Conservation (phyloP, 2,888 invertebrate genomes). For the Anorthoa munda region DNA sequence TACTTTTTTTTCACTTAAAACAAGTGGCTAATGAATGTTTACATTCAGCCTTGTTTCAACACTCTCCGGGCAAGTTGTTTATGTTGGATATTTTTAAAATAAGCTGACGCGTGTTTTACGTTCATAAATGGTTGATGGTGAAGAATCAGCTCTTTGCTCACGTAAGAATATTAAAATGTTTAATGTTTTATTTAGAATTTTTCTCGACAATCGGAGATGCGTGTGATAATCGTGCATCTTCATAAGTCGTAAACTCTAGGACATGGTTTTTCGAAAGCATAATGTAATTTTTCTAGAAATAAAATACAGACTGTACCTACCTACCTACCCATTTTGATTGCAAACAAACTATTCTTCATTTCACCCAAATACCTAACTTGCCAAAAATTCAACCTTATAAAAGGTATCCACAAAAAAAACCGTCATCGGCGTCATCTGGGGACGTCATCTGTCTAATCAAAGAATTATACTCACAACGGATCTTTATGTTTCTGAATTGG, state of each 20-base stretch:
- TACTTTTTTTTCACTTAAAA: slow-evolving; percentile 61
- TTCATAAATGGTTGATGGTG: slow-evolving; percentile 49
- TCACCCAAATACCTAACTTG: neutral
- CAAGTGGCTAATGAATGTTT: slow-evolving; percentile 66
- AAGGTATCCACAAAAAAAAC: neutral
- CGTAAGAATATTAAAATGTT: slow-evolving; percentile 1
- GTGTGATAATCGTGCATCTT: neutral
- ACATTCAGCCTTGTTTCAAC: slow-evolving; percentile 73
- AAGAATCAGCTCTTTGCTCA: slow-evolving; percentile 26
- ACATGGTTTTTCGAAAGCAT: neutral
- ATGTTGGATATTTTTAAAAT: slow-evolving; percentile 76
- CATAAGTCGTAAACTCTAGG: neutral
- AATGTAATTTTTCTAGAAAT: neutral
- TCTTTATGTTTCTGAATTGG: too few relatives aligned
- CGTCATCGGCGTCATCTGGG: neutral
- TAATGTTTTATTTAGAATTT: slow-evolving; percentile 35
- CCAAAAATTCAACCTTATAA: too few relatives aligned
- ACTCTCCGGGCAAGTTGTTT: slow-evolving; percentile 61
- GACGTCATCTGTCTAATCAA: too few relatives aligned
- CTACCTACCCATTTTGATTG: neutral
- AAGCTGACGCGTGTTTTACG: slow-evolving; percentile 47
- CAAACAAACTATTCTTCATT: neutral
- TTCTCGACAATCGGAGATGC: neutral
- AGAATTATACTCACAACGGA: too few relatives aligned
- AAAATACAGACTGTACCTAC: neutral